Conservation (phyloP, 2,113 vertebrate genomes). For the Syngnathoides biaculeatus region DNA sequence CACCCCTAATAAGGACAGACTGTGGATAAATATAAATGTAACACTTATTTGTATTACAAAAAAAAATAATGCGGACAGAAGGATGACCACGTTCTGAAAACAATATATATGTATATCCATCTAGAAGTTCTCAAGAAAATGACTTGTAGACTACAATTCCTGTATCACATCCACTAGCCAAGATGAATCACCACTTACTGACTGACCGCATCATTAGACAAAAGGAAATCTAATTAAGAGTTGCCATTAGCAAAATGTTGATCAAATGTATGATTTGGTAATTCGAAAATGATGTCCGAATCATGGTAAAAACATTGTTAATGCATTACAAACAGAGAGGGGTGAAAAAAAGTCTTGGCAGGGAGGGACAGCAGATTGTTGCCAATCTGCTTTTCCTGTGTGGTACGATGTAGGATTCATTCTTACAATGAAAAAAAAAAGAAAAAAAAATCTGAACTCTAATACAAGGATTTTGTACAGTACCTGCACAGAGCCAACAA, state of each 20-base stretch:
- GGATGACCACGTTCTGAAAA: neutral
- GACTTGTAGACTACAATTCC: neutral
- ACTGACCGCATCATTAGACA: constrained; percentile 3
- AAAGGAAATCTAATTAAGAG: constrained; percentile 2
- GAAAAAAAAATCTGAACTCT: neutral
- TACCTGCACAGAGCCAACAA: constrained; percentile 84
- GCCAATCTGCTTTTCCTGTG: neutral
- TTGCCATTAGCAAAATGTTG: constrained; percentile 10
- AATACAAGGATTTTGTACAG: neutral
- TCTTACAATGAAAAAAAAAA: neutral
- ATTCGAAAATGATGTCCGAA: constrained; percentile 8
- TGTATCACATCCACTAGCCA: neutral
- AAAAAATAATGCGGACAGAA: neutral
- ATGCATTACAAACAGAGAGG: neutral
- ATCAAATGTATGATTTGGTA: constrained; percentile 3
- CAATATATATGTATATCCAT: neutral
- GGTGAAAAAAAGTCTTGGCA: neutral
- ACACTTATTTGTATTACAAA: neutral
- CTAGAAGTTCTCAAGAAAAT: neutral
- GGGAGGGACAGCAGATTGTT: neutral
- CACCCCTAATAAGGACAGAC: neutral
- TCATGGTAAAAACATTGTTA: neutral
- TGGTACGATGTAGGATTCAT: neutral
- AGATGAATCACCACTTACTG: neutral
- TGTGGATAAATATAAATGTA: neutral